These are phyloP conservation scores for Tupaia tana DNA, from an alignment of 2,113 vertebrate genomes.

Conservation along the genomic window DNA sequence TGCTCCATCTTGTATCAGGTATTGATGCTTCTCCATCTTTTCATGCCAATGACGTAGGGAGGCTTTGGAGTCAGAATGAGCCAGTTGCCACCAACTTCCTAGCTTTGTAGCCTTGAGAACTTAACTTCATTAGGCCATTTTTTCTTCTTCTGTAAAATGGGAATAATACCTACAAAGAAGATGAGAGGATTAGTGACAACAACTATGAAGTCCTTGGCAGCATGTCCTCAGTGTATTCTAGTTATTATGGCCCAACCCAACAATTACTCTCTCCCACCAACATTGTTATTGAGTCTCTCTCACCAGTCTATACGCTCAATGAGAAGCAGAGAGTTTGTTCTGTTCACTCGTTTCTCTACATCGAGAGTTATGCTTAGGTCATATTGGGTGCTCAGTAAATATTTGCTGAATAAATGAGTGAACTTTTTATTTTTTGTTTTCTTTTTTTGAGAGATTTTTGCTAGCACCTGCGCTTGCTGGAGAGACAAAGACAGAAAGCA, in stretches of 20 bases:
- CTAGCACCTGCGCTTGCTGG: too few species aligned
- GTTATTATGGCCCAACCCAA: neutral
- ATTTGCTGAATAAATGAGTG: neutral
- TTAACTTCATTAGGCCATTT: neutral
- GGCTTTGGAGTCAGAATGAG: neutral
- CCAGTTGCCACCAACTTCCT: neutral
- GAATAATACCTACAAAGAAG: conserved; percentile 2
- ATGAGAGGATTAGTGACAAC: neutral
- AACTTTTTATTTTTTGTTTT: neutral
- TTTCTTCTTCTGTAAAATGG: conserved; percentile 18
- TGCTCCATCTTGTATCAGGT: neutral
- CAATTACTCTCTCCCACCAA: neutral
- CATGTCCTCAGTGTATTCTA: neutral
- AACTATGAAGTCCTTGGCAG: neutral
- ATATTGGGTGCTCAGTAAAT: neutral
- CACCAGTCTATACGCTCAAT: neutral
- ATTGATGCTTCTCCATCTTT: neutral
- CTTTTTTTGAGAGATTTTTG: too few species aligned
- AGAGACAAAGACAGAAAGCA: too few species aligned
- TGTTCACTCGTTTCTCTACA: neutral
- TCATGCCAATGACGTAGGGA: neutral
- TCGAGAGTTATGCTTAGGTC: neutral
- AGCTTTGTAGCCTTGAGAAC: neutral
- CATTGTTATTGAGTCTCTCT: neutral
- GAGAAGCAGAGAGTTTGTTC: conserved; percentile 8